Base-by-base conservation (phyloP, 2,797 vertebrate species). In the Tragopan temminckii region DNA sequence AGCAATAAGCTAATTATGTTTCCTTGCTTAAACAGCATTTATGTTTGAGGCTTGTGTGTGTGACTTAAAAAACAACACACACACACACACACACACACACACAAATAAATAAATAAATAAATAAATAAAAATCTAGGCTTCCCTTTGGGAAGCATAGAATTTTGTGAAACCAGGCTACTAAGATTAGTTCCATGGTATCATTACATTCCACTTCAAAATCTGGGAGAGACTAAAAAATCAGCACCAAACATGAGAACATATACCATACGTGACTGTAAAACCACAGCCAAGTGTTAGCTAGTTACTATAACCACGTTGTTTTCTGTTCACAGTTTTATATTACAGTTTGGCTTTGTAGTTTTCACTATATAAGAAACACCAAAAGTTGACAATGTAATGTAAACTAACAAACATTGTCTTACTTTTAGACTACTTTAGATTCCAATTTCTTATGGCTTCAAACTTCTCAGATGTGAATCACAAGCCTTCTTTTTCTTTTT, bases 371-470 rank as follows among this genome's bases (percentile, higher is more conserved):
- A 84, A 79, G 17, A 62, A 86, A 69, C 20, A 48, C 29, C 35
- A 53, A 33, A 83, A 78, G 13, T 15, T 53, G 7, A 36, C 20
- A n/a, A 79, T 5, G 5, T 36, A n/a, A 78, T 29, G 9, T 19
- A 83, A 75, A 94, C 80, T 43, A 90, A 35, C 31, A 67, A 2
- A 35, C 4, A 33, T 43, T 69, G 7, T 66, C 29, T 83, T 25
- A 43, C 23, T 25, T 62, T n/a, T 15, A 62, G 29, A 78, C 13
- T 68, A 42, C 29, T 52, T 77, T 11, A 91, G n/a, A 81, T 46
- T 87, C 80, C 77, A 82, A 35, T 66, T 89, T 80, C 88, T 95
- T 72, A 94, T 69, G 27, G 35, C 33, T 92, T 88, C 38, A n/a
- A 50, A 93, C 35, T 85, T 90, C 88, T 80, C 58, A 82, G 45